Conservation (phyloP, 2,797 vertebrate species). For the Coreius guichenoti region DNA sequence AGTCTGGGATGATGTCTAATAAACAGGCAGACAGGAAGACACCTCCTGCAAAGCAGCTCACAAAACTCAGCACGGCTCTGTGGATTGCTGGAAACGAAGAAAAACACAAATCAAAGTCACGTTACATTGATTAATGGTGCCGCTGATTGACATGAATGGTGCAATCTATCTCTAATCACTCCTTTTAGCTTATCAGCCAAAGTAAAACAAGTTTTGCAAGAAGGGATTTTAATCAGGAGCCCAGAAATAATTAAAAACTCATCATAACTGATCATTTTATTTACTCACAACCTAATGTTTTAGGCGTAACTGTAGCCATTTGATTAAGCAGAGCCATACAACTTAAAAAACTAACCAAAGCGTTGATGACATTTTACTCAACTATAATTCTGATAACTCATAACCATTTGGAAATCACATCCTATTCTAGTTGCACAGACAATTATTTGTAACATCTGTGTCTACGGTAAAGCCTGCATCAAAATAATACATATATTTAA, state of each 20-base stretch:
- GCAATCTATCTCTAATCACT: conserved; percentile 10
- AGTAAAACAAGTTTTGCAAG: neutral
- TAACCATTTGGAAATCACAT: neutral
- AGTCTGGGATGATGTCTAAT: conserved; percentile 90
- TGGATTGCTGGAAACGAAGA: conserved; percentile 72
- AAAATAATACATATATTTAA: neutral
- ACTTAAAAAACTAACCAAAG: neutral
- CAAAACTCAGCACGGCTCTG: conserved; percentile 80
- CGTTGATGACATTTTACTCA: neutral
- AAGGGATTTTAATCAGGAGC: neutral
- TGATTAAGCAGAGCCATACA: neutral
- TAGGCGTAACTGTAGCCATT: neutral
- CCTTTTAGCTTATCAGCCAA: neutral
- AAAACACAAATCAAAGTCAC: neutral
- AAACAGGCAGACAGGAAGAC: conserved; percentile 90
- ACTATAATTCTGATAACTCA: neutral
- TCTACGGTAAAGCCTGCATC: neutral
- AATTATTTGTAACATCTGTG: neutral
- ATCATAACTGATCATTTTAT: neutral
- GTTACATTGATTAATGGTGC: conserved; percentile 17
- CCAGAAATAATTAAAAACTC: neutral
- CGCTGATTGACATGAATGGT: neutral
- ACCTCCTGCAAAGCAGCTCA: conserved; percentile 88
- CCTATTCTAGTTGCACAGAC: neutral
- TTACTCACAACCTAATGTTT: neutral